Conservation (phyloP, 53 echinoderm and acorn worm genomes). For the Astropecten irregularis region DNA sequence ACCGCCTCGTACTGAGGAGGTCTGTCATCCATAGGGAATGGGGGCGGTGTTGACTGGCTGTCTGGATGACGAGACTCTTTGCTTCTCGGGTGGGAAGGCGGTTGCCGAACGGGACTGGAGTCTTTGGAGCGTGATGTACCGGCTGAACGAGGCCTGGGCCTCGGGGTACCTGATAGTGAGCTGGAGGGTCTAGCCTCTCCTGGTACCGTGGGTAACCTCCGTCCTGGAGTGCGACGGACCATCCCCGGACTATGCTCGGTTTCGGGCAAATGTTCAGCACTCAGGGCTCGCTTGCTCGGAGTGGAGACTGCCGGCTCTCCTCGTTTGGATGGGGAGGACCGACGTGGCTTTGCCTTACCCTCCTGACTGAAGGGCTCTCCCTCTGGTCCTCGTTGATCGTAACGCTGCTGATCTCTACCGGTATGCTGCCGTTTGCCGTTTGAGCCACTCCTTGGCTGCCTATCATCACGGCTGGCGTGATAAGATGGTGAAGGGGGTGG, state of each 20-base stretch:
- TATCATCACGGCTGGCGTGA: slow-evolving; percentile 3
- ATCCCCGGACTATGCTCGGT: slow-evolving; percentile 62
- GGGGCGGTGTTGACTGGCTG: slow-evolving; percentile 50
- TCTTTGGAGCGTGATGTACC: slow-evolving; percentile 72
- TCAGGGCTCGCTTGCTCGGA: slow-evolving; percentile 51
- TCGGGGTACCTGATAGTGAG: slow-evolving; percentile 64
- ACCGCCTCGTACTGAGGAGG: slow-evolving; percentile 93
- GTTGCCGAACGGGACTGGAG: slow-evolving; percentile 75
- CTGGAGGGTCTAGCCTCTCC: slow-evolving; percentile 64
- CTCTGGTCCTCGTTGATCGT: neutral
- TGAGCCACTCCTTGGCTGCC: neutral
- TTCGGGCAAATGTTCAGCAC: slow-evolving; percentile 72
- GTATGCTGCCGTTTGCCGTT: slow-evolving; percentile 38
- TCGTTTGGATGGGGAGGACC: slow-evolving; percentile 69
- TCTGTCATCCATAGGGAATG: slow-evolving; percentile 75
- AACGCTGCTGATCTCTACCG: neutral
- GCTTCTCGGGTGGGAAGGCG: slow-evolving; percentile 51
- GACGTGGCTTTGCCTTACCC: slow-evolving; percentile 10
- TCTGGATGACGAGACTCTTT: slow-evolving; percentile 51
- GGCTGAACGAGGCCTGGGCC: slow-evolving; percentile 75
- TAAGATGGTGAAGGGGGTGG: slow-evolving; percentile 36
- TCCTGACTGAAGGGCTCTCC: slow-evolving; percentile 1
- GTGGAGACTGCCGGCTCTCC: slow-evolving; percentile 42
- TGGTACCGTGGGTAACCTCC: slow-evolving; percentile 82
- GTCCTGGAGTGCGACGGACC: slow-evolving; percentile 62